phyloP scores from a whole-genome alignment of 2,888 invertebrate genomes.

The Agrotis clavis region DNA sequence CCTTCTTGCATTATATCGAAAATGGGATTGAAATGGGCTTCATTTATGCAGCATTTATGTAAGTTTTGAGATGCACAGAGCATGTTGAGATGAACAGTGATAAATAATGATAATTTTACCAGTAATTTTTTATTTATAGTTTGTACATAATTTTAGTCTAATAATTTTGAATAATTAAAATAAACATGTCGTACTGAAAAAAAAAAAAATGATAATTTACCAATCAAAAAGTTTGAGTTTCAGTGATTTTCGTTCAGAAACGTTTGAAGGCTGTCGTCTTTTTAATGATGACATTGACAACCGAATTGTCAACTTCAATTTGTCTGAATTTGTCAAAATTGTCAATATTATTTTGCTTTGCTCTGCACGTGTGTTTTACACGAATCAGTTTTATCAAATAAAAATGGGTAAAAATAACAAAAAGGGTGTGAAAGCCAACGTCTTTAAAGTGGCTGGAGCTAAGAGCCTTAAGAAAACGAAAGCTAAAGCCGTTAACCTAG shows the following conservation, averaged over 20 bases:
- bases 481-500: slow-evolving; percentile 85
- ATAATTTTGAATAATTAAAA: too few species aligned
- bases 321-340: too few species aligned
- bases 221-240: background rate
- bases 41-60: too few species aligned
- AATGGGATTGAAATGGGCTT: too few species aligned
- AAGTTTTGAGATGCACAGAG: too few species aligned
- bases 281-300: background rate
- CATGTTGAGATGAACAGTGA: too few species aligned
- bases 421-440: slow-evolving; percentile 82
- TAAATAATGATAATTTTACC: too few species aligned
- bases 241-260: slow-evolving; percentile 15
- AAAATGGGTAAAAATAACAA: slow-evolving; percentile 86
- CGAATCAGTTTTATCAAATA: background rate
- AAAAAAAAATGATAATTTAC: too few species aligned
- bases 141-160: too few species aligned
- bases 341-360: background rate
- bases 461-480: slow-evolving; percentile 88
- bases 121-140: too few species aligned
- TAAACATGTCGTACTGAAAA: too few species aligned
- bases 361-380: slow-evolving; percentile 23
- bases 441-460: slow-evolving; percentile 88
- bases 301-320: background rate
- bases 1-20: too few species aligned
- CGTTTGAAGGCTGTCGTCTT: background rate